A percentile compares a stretch with the other conserved stretches of the same genome.
Conservation (phyloP, 2,888 invertebrate genomes). For the Gymnocheta viridis region DNA sequence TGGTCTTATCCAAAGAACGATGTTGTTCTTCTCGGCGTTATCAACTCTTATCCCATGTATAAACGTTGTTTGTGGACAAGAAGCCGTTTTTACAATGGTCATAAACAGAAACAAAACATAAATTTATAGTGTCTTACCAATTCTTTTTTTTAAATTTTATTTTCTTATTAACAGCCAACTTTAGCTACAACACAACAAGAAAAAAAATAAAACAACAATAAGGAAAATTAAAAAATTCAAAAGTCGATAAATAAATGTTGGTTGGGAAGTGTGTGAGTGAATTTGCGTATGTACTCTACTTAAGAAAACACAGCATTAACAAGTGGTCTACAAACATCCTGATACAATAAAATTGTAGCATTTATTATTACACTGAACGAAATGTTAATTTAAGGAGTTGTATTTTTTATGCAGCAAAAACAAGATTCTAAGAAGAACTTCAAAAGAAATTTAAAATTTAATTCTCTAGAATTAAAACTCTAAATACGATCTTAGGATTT, state of each 20-base stretch:
- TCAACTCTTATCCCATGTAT: slow-evolving; percentile 66
- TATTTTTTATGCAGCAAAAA: too few species aligned
- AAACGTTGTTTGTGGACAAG: slow-evolving; percentile 69
- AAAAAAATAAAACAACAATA: slow-evolving; percentile 44
- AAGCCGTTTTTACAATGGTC: slow-evolving; percentile 71
- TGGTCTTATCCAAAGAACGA: slow-evolving; percentile 56
- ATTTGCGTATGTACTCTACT: slow-evolving; percentile 60
- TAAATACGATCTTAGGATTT: too few species aligned
- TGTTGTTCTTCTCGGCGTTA: slow-evolving; percentile 55
- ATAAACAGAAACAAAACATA: slow-evolving; percentile 71
- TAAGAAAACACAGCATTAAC: slow-evolving; percentile 66
- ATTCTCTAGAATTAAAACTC: too few species aligned
- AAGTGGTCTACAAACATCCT: slow-evolving; percentile 66
- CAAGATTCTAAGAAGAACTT: too few species aligned
- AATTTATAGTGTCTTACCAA: slow-evolving; percentile 67
- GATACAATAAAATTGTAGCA: slow-evolving; percentile 64
- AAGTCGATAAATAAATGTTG: slow-evolving; percentile 47
- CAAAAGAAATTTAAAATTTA: too few species aligned
- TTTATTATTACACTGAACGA: slow-evolving; percentile 48
- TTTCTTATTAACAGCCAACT: slow-evolving; percentile 61
- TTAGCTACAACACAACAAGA: slow-evolving; percentile 42
- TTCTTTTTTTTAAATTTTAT: neutral
- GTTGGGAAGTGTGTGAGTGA: slow-evolving; percentile 4
- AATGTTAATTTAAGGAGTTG: neutral
- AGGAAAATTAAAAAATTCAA: slow-evolving; percentile 34